Conservation (phyloP, 2,113 vertebrate species). For the Equus przewalskii region DNA sequence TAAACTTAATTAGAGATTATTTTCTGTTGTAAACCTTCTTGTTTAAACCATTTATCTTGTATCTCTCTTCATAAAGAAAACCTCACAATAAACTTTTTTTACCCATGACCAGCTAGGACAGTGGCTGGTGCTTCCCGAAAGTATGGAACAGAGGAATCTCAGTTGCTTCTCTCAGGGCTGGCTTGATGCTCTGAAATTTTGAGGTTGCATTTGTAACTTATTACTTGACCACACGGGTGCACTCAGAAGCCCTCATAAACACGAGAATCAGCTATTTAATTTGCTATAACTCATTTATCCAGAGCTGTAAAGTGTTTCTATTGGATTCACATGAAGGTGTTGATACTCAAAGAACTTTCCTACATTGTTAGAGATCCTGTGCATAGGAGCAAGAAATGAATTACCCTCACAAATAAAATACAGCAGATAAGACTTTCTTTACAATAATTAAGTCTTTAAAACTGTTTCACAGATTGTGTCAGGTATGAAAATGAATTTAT, state of each 20-base stretch:
- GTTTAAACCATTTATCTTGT: neutral
- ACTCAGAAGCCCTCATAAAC: constrained; percentile 64
- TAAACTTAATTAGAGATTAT: constrained; percentile 28
- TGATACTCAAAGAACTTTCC: constrained; percentile 42
- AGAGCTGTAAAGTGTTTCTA: constrained; percentile 28
- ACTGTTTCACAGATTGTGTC: constrained; percentile 80
- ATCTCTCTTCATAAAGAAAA: neutral
- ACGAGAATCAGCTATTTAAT: constrained; percentile 74
- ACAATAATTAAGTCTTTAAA: constrained; percentile 80
- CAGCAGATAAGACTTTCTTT: constrained; percentile 44
- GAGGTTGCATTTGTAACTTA: constrained; percentile 71
- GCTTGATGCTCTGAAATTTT: neutral
- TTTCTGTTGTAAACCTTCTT: neutral
- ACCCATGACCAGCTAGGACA: neutral
- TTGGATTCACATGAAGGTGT: constrained; percentile 35
- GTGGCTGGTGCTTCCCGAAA: neutral
- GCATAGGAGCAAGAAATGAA: constrained; percentile 24
- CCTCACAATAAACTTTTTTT: neutral
- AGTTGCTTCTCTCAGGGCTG: neutral
- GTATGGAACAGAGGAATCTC: neutral
- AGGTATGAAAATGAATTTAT: constrained; percentile 83
- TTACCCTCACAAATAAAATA: constrained; percentile 66
- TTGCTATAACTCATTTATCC: constrained; percentile 73
- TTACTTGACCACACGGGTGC: constrained; percentile 73
- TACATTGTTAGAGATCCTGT: constrained; percentile 49